Conservation (phyloP, 2,797 vertebrate species). For the Pogonophryne albipinna region DNA sequence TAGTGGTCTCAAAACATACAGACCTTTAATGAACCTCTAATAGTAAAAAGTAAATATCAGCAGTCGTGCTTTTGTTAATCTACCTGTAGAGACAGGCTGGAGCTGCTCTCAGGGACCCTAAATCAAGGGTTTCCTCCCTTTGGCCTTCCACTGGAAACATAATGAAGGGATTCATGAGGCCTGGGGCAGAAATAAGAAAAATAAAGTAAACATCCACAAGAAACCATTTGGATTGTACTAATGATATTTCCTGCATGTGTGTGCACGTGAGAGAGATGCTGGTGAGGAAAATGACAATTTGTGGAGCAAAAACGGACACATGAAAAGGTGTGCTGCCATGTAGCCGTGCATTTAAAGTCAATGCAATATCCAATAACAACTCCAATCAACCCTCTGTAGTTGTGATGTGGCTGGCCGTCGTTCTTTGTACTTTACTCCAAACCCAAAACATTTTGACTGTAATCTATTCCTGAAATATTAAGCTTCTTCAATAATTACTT, state of each 20-base stretch:
- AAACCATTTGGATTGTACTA: slow-evolving; percentile 71
- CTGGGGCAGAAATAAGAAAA: slow-evolving; percentile 65
- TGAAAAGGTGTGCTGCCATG: slow-evolving; percentile 1
- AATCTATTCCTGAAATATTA: not conserved
- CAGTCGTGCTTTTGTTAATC: slow-evolving; percentile 73
- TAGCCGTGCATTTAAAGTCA: not conserved
- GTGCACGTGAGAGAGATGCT: slow-evolving; percentile 17
- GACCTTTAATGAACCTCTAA: slow-evolving; percentile 66
- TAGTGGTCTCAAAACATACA: slow-evolving; percentile 65
- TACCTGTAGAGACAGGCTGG: slow-evolving; percentile 60
- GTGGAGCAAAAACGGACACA: slow-evolving; percentile 43
- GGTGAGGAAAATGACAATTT: slow-evolving; percentile 52
- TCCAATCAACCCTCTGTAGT: not conserved
- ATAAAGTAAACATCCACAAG: slow-evolving; percentile 72
- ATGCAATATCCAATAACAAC: not conserved
- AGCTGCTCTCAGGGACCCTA: slow-evolving; percentile 66
- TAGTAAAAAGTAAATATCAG: slow-evolving; percentile 74
- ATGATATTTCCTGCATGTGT: slow-evolving; percentile 64
- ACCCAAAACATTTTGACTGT: not conserved
- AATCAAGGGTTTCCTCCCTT: slow-evolving; percentile 74
- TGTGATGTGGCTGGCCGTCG: not conserved
- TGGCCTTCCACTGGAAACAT: slow-evolving; percentile 62
- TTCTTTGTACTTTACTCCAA: not conserved
- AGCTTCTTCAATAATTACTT: not conserved
- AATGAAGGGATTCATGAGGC: slow-evolving; percentile 69